A percentile compares a stretch with the other conserved stretches of the same genome.
These are phyloP conservation scores for Poecilia velifera DNA, from an alignment of 2,797 vertebrate species.

Conservation along the genomic window DNA sequence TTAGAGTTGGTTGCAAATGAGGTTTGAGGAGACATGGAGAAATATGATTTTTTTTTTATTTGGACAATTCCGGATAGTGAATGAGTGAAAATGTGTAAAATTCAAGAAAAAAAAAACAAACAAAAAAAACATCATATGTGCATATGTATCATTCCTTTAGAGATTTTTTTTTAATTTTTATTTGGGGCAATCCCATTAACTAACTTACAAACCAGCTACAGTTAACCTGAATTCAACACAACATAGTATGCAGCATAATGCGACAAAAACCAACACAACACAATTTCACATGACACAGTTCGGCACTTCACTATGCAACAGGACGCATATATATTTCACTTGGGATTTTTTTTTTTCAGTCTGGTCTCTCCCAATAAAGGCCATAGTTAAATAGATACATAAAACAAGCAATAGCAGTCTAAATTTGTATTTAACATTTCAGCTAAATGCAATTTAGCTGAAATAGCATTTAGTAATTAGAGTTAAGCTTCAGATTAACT, in stretches of 20 bases:
- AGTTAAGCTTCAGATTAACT: background rate
- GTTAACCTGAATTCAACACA: background rate
- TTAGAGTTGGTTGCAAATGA: background rate
- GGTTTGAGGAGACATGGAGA: background rate
- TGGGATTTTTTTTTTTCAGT: background rate
- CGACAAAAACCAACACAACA: too few relatives aligned
- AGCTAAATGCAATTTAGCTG: background rate
- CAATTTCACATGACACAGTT: background rate
- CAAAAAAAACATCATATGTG: background rate
- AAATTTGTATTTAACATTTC: background rate
- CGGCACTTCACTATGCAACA: too few relatives aligned
- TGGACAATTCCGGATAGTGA: background rate
- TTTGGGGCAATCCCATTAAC: background rate
- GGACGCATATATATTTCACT: background rate
- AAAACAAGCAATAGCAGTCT: background rate
- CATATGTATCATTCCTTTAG: background rate
- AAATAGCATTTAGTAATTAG: too few relatives aligned
- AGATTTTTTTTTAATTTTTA: background rate
- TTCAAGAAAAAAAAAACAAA: background rate
- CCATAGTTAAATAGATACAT: background rate
- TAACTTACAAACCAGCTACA: background rate
- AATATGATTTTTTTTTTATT: background rate
- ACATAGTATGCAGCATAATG: background rate
- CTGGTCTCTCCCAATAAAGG: background rate
- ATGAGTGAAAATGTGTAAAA: background rate